These are phyloP conservation scores for Eurystomus glaucurus DNA, from an alignment of 2,797 vertebrate species.

Conservation along the genomic window DNA sequence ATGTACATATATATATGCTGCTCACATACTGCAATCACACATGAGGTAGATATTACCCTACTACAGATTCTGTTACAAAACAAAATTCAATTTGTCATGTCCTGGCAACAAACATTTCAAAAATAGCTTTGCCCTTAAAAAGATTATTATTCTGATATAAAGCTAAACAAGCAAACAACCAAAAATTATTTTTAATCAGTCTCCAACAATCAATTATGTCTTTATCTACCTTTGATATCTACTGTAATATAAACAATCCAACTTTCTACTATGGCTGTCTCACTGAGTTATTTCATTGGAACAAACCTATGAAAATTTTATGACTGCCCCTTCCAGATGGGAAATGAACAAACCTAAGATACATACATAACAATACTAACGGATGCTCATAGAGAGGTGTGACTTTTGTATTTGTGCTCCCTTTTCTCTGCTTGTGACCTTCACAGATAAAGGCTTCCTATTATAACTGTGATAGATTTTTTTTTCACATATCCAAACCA, in stretches of 20 bases:
- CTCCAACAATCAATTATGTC: not conserved
- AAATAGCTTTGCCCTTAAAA: not conserved
- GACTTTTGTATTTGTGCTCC: not conserved
- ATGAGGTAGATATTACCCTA: not conserved
- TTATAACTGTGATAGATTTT: not conserved
- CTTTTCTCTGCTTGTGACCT: not conserved
- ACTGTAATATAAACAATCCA: not conserved
- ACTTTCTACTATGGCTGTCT: not conserved
- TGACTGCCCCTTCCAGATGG: not conserved
- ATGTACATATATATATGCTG: not conserved
- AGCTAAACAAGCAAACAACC: not conserved
- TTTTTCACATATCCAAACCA: not conserved
- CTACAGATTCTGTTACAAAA: not conserved
- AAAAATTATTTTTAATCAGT: not conserved
- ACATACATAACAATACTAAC: not conserved
- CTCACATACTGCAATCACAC: not conserved
- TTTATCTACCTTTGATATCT: constrained; percentile 10
- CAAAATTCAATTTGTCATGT: not conserved
- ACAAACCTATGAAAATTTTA: constrained; percentile 50
- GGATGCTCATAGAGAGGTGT: not conserved
- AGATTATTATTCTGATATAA: not conserved
- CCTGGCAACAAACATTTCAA: not conserved
- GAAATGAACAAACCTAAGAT: not conserved
- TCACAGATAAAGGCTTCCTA: constrained; percentile 39
- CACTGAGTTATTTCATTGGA: constrained; percentile 29